Conservation (phyloP, 92 coral and sea anemone species). For the Muricea muricata region DNA sequence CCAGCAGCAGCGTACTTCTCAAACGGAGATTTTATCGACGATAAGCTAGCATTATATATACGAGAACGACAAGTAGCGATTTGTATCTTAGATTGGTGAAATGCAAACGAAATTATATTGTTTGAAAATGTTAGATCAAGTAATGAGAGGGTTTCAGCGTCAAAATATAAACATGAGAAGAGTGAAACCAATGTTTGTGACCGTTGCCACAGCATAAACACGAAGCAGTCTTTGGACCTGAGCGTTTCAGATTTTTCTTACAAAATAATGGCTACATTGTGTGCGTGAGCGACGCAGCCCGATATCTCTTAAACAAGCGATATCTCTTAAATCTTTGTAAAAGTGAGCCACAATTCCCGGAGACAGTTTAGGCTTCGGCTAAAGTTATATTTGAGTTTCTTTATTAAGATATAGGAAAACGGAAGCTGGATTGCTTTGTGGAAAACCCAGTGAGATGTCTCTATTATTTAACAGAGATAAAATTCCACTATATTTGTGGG, state of each 20-base stretch:
- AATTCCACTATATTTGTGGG: neutral
- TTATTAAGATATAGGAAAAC: neutral
- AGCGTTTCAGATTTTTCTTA: neutral
- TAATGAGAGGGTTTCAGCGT: neutral
- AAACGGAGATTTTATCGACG: conserved; percentile 2
- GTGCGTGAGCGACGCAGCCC: neutral
- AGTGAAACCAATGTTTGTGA: neutral
- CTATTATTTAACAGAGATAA: neutral
- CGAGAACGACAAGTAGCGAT: neutral
- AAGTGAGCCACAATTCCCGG: neutral
- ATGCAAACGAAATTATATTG: neutral
- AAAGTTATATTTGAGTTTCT: neutral
- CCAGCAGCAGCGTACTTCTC: neutral
- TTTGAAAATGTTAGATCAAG: neutral
- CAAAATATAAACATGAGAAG: neutral
- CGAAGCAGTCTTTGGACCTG: neutral
- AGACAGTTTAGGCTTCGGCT: neutral
- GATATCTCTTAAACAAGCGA: neutral
- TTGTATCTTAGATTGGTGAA: neutral
- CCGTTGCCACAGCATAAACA: conserved; percentile 1
- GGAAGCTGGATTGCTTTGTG: neutral
- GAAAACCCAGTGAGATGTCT: neutral
- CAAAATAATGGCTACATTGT: neutral
- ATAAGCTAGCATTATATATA: neutral
- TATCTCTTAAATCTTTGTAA: neutral